Evolutionary conservation across 2,797 vertebrate genomes (phyloP).

Genomic region (Tiaroga cobitis): DNA sequence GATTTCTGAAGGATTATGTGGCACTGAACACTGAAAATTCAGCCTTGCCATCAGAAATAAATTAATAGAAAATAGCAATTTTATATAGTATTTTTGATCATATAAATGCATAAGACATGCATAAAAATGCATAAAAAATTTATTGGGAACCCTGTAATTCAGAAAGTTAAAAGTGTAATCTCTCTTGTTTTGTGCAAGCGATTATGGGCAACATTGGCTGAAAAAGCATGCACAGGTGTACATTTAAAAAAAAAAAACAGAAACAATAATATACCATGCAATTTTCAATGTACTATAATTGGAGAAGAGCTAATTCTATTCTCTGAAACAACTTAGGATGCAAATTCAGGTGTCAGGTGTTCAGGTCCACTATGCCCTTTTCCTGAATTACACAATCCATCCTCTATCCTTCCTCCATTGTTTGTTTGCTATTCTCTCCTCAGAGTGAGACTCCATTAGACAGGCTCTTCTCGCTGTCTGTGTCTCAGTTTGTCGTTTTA

Average conservation of each 20-base stretch:
- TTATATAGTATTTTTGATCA: background rate
- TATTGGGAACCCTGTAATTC: background rate
- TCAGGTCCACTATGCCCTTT: background rate
- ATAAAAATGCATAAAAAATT: background rate
- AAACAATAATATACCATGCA: background rate
- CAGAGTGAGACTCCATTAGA: background rate
- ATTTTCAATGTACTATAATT: background rate
- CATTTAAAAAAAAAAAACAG: background rate
- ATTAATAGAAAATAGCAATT: no score
- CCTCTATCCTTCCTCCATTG: background rate
- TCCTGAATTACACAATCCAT: slow-evolving; percentile 14
- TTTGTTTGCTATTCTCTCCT: background rate
- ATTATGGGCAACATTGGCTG: background rate
- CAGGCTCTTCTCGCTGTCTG: slow-evolving; percentile 14
- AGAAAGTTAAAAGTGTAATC: background rate
- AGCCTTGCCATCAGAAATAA: no score
- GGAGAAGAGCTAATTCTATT: background rate
- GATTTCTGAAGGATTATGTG: background rate
- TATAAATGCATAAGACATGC: background rate
- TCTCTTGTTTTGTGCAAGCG: background rate
- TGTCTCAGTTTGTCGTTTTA: slow-evolving; percentile 25
- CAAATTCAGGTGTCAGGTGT: slow-evolving; percentile 1
- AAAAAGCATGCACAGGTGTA: background rate
- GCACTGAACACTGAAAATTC: no score
- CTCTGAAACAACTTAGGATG: background rate